Evolutionary conservation across 2,113 vertebrate genomes (phyloP), one percentile per base, ranked within the genome.

Genomic region (Mugil cephalus): DNA sequence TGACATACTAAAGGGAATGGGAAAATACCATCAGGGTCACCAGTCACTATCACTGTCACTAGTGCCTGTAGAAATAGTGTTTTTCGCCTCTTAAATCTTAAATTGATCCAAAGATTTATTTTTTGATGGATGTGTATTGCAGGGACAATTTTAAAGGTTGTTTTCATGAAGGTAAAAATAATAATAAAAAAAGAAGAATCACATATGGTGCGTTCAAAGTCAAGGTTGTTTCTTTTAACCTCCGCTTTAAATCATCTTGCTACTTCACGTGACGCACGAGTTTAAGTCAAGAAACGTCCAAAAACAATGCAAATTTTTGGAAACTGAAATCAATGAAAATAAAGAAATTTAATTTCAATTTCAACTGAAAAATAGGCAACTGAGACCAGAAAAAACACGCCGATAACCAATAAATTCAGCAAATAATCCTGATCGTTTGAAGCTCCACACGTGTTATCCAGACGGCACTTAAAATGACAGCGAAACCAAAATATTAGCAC

Each of bases 11-110:
- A 0, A 54, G 50, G 50, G 61, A 58, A 62, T 24, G 19, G 36
- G 47, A 55, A 69, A 53, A 72, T 17, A 55, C 58, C 77, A 83
- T 14, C 66, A 73, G 69, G 79, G 72, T 86, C 83, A 76, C 42
- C 72, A 60, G 43, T 59, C 78, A 82, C 9, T 46, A 50, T 63
- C 72, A 77, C 76, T 69, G 70, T 58, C 72, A 76, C 7, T 21
- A 2, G 12, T 69, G 63, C 62, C 69, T 14, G 4, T 1, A 56
- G 52, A 54, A 74, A 54, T 50, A 17, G n/a, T 13, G 34, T 4
- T 13, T n/a, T 38, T 53, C 6, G 56, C n/a, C 36, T 38, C 15
- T 8, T 13, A 14, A n/a, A n/a, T 43, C 10, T 55, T 4, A 19
- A n/a, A n/a, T 69, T 59, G 17, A 78, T 11, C 21, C 12, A 10